phyloP scores from a whole-genome alignment of 1,140 invertebrate species.

The Diploscapter pachys region DNA sequence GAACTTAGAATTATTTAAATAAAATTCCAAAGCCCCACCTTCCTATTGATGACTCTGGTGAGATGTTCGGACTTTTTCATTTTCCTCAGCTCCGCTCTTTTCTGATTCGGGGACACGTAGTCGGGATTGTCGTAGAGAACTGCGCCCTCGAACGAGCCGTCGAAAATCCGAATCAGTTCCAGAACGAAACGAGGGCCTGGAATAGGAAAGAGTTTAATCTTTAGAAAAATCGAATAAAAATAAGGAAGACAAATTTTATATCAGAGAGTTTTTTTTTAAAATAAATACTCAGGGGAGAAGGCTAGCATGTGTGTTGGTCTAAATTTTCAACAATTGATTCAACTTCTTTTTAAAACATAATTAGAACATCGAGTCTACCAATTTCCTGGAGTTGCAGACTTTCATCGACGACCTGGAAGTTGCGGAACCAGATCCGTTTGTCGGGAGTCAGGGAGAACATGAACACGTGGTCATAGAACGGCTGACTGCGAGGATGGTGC shows the following conservation, averaged over 20 bases:
- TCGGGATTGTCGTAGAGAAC: slow-evolving; percentile 88
- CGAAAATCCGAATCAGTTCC: slow-evolving; percentile 88
- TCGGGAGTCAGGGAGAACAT: slow-evolving; percentile 83
- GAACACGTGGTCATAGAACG: slow-evolving; percentile 97
- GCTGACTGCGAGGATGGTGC: slow-evolving; percentile 95
- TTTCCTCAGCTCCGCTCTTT: slow-evolving; percentile 36
- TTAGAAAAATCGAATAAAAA: slow-evolving; percentile 18
- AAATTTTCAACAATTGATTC: background rate
- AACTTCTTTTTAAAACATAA: background rate
- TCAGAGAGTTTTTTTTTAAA: background rate
- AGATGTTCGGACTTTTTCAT: slow-evolving; percentile 11
- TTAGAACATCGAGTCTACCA: slow-evolving; percentile 62
- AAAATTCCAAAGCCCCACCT: slow-evolving; percentile 2
- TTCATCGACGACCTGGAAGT: slow-evolving; percentile 95
- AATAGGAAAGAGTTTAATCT: slow-evolving; percentile 37
- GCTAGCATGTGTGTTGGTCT: slow-evolving; percentile 25
- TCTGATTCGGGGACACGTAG: slow-evolving; percentile 79
- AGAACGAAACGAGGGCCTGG: slow-evolving; percentile 85
- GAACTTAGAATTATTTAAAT: background rate
- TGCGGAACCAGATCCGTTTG: slow-evolving; percentile 94
- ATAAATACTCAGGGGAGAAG: slow-evolving; percentile 24
- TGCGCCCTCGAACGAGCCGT: slow-evolving; percentile 85
- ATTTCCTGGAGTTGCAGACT: slow-evolving; percentile 92
- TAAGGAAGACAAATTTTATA: slow-evolving; percentile 3
- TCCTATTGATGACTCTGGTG: slow-evolving; percentile 4